A percentile compares a stretch with the other conserved stretches of the same genome.
Conservation (phyloP, 2,888 invertebrate species). For the Cerceris rybyensis region DNA sequence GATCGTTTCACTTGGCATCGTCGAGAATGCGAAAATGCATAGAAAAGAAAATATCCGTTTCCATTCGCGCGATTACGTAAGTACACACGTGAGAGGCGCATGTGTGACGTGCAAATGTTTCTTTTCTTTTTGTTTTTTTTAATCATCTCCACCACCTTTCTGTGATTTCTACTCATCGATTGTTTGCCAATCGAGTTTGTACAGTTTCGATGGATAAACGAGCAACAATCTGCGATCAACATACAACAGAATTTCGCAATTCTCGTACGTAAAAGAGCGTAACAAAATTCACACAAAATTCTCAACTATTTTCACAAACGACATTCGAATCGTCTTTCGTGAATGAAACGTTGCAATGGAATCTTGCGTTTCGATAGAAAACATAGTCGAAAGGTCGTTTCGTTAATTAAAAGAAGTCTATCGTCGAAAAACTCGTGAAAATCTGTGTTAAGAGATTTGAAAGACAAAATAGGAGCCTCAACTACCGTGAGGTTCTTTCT, state of each 20-base stretch:
- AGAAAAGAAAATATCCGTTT: not conserved
- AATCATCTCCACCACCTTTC: slow-evolving; percentile 5
- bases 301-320: not conserved
- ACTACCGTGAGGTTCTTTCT: slow-evolving; percentile 26
- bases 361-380: not conserved
- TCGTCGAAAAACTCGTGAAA: not conserved
- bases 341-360: not conserved
- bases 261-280: too few relatives aligned
- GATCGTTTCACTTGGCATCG: slow-evolving; percentile 34
- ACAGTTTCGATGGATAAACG: too few relatives aligned
- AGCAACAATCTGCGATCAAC: too few relatives aligned
- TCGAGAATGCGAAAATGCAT: not conserved
- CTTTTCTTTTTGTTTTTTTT: slow-evolving; percentile 13
- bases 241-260: too few relatives aligned
- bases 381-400: not conserved
- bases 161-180: not conserved
- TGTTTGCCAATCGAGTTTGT: too few relatives aligned
- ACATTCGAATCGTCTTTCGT: not conserved
- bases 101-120: slow-evolving; percentile 46
- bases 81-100: slow-evolving; percentile 51
- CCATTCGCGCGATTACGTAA: slow-evolving; percentile 36
- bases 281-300: too few relatives aligned
- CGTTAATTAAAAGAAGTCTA: not conserved
- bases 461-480: not conserved
- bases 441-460: not conserved